Evolutionary conservation across 2,888 invertebrate species (phyloP), one percentile per base, ranked within the genome.

Genomic region (Leptinotarsa tumamoca): DNA sequence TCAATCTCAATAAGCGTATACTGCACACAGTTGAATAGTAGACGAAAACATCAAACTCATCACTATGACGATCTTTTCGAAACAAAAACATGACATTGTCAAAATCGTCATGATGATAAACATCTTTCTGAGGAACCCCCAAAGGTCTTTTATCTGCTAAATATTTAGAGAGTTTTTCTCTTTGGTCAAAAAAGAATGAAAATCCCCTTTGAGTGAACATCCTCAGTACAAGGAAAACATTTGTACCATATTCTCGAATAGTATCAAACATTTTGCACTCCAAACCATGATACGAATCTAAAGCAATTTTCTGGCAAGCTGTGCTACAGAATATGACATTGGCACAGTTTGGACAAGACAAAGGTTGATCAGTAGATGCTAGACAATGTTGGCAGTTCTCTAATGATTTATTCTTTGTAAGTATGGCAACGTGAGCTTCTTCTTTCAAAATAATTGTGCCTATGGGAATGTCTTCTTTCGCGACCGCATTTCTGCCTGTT

Each of bases 231-330:
- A 63, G 17, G 43, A n/a, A 33, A n/a, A 17, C 2, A 21, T 33
- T 63, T 4, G 17, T 13, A 18, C 63, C 63, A 63, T n/a, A 33
- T 10, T 63, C 63, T 3, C 18, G 27, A n/a, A 63, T 17, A 13
- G 18, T 63, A 5, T n/a, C 63, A n/a, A n/a, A 63, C 5, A 63
- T n/a, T 17, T 27, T 2, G 43, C 63, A 63, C 2, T 63, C 63
- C 3, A 63, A 5, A n/a, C 63, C n/a, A 63, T 63, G 63, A n/a
- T 63, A 63, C 7, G 63, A 63, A 3, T 63, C n/a, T n/a, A 33
- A 17, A 43, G 63, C 63, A 33, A 43, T 43, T 63, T 63, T 5
- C n/a, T n/a, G 15, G 2, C 63, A 63, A 3, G 15, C 7, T 33
- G 5, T 0, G 33, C 63, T 43, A 10, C 63, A 63, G 17, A 63